Base-by-base conservation (phyloP, 2,797 vertebrate genomes). In the Danio jaintianensis region DNA sequence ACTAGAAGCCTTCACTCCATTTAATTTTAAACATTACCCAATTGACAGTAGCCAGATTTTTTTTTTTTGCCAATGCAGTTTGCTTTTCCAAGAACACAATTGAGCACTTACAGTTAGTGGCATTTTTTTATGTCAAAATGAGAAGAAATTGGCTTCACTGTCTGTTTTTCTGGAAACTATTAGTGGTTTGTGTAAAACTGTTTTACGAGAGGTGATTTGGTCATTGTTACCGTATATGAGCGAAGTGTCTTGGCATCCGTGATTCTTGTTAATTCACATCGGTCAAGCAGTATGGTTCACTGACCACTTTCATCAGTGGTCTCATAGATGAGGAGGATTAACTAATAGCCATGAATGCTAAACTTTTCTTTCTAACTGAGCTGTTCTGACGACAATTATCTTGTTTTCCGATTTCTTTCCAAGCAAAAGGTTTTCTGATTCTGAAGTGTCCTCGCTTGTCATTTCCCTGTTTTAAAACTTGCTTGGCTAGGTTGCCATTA, bases 151-250 rank as follows among this genome's bases (percentile, higher is more conserved):
- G 75, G n/a, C 75, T 68, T 69, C 9, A 40, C 64, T 62, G 13
- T 45, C 29, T 42, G 7, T 16, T 78, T 78, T 59, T 69, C 43
- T 70, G 76, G 53, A 61, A 70, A 69, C 76, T 48, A 62, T 70
- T 79, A 70, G 77, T 52, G 67, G 67, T 79, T 78, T 68, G n/a
- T 59, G 22, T 20, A 20, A 50, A 69, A 16, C 55, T 61, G 22
- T 29, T 78, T 78, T 50, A 69, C n/a, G 53, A 78, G 75, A 47
- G 53, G 43, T 4, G 53, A 48, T 78, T 69, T 48, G 77, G 77
- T 70, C 77, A 50, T 29, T 42, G 53, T 78, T 78, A 69, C 76
- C 55, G 55, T 78, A 69, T 61, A 61, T 78, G 66, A 78, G 29
- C 59, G 11, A 36, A 8, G 11, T 40, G 40, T 69, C 55, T 59